Percentiles rank a stretch among this genome's conserved stretches.
Conservation (phyloP, 2,888 invertebrate genomes). For the Vanessa cardui region DNA sequence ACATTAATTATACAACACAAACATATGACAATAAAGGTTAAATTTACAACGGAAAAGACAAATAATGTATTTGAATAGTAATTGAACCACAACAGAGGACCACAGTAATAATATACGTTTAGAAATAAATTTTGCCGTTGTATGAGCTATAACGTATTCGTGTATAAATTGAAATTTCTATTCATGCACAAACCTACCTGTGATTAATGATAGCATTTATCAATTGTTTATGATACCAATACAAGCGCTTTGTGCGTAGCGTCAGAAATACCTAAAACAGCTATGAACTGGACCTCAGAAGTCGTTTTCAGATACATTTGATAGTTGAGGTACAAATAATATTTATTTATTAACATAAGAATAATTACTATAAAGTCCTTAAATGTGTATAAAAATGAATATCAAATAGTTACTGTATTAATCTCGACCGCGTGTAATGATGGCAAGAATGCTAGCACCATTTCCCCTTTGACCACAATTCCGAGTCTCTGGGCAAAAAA, state of each 20-base stretch:
- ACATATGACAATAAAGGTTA: background rate
- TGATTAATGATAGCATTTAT: conserved; percentile 33
- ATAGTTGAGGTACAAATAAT: too few relatives aligned
- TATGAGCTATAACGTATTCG: conserved; percentile 18
- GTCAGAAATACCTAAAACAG: background rate
- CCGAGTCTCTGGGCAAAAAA: too few relatives aligned
- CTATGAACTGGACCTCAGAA: too few relatives aligned
- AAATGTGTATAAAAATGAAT: too few relatives aligned
- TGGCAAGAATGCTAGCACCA: too few relatives aligned
- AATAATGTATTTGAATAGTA: conserved; percentile 4
- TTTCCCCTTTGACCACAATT: too few relatives aligned
- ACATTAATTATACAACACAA: background rate
- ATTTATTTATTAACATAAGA: too few relatives aligned
- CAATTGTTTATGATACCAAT: conserved; percentile 26
- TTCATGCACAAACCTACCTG: conserved; percentile 20
- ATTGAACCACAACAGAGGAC: conserved; percentile 3
- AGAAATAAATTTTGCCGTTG: conserved; percentile 13
- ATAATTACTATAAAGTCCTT: too few relatives aligned
- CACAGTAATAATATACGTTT: conserved; percentile 13
- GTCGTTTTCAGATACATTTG: too few relatives aligned
- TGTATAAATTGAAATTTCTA: conserved; percentile 33
- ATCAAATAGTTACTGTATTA: too few relatives aligned
- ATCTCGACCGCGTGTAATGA: too few relatives aligned
- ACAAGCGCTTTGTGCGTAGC: conserved; percentile 13
- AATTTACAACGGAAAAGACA: background rate